These are phyloP conservation scores for Chrysodeixis includens DNA, from an alignment of 2,888 invertebrate genomes.

Conservation along the genomic window DNA sequence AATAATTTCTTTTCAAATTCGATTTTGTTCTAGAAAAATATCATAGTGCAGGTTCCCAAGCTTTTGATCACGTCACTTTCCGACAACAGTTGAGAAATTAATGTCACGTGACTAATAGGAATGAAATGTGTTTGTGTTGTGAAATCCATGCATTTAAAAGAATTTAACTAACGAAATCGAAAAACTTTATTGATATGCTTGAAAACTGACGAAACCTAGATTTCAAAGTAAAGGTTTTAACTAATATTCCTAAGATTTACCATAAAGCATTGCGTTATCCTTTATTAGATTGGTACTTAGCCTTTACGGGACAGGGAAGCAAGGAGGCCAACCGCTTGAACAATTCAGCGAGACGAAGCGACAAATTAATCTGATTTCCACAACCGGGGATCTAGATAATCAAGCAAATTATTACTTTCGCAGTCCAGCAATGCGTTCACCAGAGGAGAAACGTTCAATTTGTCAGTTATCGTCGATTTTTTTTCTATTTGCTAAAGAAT, in stretches of 20 bases:
- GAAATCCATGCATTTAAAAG: no score
- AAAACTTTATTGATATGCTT: no score
- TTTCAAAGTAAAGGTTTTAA: no score
- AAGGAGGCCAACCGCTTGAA: not conserved
- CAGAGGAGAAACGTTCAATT: not conserved
- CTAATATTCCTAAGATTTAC: constrained; percentile 8
- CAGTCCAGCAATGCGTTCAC: not conserved
- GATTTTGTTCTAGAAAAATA: no score
- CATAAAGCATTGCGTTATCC: constrained; percentile 15
- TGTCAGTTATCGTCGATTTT: not conserved
- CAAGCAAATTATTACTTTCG: not conserved
- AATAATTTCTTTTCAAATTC: not conserved
- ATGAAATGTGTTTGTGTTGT: no score
- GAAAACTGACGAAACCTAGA: no score
- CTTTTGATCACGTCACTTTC: no score
- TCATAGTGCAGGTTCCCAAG: no score
- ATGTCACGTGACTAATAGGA: no score
- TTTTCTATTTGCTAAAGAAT: no score
- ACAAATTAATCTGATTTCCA: constrained; percentile 33
- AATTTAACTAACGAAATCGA: no score
- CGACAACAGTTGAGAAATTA: no score
- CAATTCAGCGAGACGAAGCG: constrained; percentile 13
- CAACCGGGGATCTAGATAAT: constrained; percentile 13
- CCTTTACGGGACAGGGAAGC: not conserved
- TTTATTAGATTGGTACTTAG: constrained; percentile 7